Percentiles rank a stretch among this genome's conserved stretches.
Evolutionary conservation across 2,113 vertebrate species (phyloP).

Genomic region (Oreocharis arfaki): DNA sequence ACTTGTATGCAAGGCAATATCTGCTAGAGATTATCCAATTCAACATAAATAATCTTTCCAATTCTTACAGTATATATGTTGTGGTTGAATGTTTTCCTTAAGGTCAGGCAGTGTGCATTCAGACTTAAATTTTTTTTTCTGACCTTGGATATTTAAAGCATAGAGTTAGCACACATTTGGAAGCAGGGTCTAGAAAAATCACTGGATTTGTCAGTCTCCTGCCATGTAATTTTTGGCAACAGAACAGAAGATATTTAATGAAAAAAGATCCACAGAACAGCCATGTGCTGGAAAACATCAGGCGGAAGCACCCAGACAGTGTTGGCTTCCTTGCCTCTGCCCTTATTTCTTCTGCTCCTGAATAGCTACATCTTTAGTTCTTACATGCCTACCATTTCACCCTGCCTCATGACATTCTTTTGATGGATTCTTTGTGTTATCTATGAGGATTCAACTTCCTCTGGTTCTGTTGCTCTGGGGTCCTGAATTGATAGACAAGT

Average conservation of each 20-base stretch:
- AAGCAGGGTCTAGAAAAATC: neutral
- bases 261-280: neutral
- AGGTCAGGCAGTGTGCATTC: neutral
- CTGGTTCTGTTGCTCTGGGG: neutral
- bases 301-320: neutral
- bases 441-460: neutral
- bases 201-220: neutral
- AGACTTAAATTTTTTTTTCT: neutral
- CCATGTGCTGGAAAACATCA: neutral
- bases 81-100: neutral
- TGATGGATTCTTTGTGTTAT: neutral
- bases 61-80: neutral
- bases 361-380: neutral
- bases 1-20: neutral
- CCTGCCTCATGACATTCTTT: neutral
- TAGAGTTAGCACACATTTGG: neutral
- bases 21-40: neutral
- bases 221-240: neutral
- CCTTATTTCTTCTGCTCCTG: neutral
- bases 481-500: neutral
- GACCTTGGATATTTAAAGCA: neutral
- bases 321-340: neutral
- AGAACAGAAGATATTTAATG: neutral
- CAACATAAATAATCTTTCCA: neutral
- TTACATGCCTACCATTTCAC: neutral